Evolutionary conservation across 2,888 invertebrate genomes (phyloP), one percentile per base, ranked within the genome.

Genomic region (Cerceris rybyensis): DNA sequence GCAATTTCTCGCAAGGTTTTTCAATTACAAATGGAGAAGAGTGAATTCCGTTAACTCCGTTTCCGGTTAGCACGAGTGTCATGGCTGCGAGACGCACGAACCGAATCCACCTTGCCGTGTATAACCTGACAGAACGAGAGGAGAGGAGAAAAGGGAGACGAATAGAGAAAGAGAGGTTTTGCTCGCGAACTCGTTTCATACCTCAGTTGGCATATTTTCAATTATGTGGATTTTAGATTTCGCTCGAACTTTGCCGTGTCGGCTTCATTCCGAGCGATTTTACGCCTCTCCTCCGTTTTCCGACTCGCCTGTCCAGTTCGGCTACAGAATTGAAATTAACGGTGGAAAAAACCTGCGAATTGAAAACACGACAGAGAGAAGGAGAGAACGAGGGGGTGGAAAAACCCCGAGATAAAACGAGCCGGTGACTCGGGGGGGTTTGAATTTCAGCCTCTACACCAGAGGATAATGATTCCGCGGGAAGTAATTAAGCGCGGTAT

Each of bases 151-250:
- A 11, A 6, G 43, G 0, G 14, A 14, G 6, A 28, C 28, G 28
- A 4, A 28, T 4, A 28, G 28, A 28, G 28, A 28, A 28, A 28
- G 50, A 9, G 54, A 39, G 6, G 39, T 6, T 54, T 67, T 63
- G n/a, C 13, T 39, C 28, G 67, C 50, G 63, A 74, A 61, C 74
- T 80, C 74, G 80, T 77, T 84, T 83, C 70, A 80, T 77, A 78
- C 72, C 52, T 66, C 78, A 57, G 65, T 78, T 71, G 80, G 69
- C 71, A 71, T 85, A 80, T 86, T 85, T 83, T 84, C 83, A 78
- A 81, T 86, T 83, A 85, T 81, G 72, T 41, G 78, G 70, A 80
- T 78, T 85, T 80, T 28, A 61, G 66, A 55, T 68, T 14, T 69
- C 54, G 57, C 43, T 49, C 60, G 63, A 70, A 67, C 46, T 70